A percentile compares a stretch with the other conserved stretches of the same genome.
These are phyloP conservation scores for Mycalesis mineus DNA, from an alignment of 2,888 invertebrate genomes.

Conservation along the genomic window DNA sequence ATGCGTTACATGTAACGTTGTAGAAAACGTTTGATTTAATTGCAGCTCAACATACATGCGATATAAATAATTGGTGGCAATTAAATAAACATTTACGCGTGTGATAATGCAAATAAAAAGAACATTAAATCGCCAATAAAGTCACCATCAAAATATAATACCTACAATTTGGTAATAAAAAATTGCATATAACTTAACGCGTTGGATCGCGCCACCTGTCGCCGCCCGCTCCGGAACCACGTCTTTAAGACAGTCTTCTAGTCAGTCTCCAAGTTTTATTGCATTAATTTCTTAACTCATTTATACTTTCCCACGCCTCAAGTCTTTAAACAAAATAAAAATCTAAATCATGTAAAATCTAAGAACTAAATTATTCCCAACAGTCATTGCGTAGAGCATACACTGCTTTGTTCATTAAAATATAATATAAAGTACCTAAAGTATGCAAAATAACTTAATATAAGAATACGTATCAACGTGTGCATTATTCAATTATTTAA, in stretches of 20 bases:
- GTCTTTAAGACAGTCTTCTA: slow-evolving; percentile 76
- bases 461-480: slow-evolving; percentile 57
- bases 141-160: slow-evolving; percentile 36
- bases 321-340: slow-evolving; percentile 44
- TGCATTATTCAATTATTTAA: slow-evolving; percentile 50
- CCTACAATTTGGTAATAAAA: slow-evolving; percentile 50
- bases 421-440: slow-evolving; percentile 51
- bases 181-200: slow-evolving; percentile 34
- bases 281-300: slow-evolving; percentile 68
- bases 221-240: slow-evolving; percentile 41
- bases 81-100: slow-evolving; percentile 40
- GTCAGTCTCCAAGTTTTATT: slow-evolving; percentile 77
- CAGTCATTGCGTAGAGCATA: slow-evolving; percentile 17
- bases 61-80: slow-evolving; percentile 33
- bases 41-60: slow-evolving; percentile 16
- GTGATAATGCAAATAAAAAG: slow-evolving; percentile 35
- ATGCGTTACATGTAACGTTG: slow-evolving; percentile 9
- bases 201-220: slow-evolving; percentile 28
- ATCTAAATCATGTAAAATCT: slow-evolving; percentile 44
- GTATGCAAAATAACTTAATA: slow-evolving; percentile 62
- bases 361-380: slow-evolving; percentile 36
- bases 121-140: slow-evolving; percentile 31
- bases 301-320: slow-evolving; percentile 46
- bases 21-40: slow-evolving; percentile 15
- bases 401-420: slow-evolving; percentile 29